Evolutionary conservation across 2,797 vertebrate genomes (phyloP).

Genomic region (Phoxinus dragarum): DNA sequence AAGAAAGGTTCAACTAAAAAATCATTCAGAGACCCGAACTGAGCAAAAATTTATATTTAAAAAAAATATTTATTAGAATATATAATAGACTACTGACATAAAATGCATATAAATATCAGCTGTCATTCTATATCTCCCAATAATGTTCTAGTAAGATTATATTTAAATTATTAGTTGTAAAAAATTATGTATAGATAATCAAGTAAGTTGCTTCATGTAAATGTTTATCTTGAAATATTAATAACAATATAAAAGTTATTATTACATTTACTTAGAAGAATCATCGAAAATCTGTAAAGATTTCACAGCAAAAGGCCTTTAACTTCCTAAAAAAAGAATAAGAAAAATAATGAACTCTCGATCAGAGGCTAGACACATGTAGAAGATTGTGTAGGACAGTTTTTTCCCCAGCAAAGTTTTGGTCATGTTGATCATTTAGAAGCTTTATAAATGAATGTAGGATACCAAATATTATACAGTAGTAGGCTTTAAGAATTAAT

Average conservation of each 20-base stretch:
- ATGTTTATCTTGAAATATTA: neutral
- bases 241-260: neutral
- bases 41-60: neutral
- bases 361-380: neutral
- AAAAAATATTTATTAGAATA: neutral
- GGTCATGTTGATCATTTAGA: neutral
- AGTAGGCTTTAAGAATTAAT: neutral
- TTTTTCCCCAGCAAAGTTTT: too few relatives aligned
- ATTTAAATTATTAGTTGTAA: neutral
- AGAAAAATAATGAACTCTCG: too few relatives aligned
- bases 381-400: neutral
- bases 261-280: neutral
- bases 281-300: neutral
- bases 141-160: neutral
- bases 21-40: neutral
- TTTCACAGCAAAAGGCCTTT: neutral
- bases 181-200: neutral
- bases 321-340: too few relatives aligned
- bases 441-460: neutral
- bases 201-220: neutral
- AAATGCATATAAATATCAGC: neutral
- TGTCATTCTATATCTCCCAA: neutral
- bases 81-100: neutral
- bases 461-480: neutral
- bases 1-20: too few relatives aligned